Conservation (phyloP, 2,888 invertebrate species). For the Laspeyria flexula region DNA sequence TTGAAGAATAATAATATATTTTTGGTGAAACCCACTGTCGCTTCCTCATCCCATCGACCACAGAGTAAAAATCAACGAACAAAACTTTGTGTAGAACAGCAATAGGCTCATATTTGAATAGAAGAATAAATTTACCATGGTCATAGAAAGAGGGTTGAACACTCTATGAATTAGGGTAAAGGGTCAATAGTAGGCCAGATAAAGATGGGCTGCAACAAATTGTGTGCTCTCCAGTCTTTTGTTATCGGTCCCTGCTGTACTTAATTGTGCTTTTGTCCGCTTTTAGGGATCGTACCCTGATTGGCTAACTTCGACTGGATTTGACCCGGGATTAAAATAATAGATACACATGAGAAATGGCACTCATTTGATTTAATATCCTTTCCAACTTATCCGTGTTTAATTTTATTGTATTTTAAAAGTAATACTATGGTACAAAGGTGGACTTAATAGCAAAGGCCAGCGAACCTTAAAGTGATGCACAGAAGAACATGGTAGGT, state of each 20-base stretch:
- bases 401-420: background rate
- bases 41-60: slow-evolving; percentile 29
- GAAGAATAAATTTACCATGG: slow-evolving; percentile 41
- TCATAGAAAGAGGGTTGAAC: slow-evolving; percentile 58
- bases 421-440: too few relatives aligned
- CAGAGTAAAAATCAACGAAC: slow-evolving; percentile 43
- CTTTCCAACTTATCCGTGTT: slow-evolving; percentile 13
- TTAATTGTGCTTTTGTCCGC: slow-evolving; percentile 85
- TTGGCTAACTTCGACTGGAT: slow-evolving; percentile 67
- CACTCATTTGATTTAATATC: slow-evolving; percentile 40
- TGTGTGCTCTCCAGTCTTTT: slow-evolving; percentile 78
- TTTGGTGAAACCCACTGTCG: slow-evolving; percentile 42
- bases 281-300: slow-evolving; percentile 62
- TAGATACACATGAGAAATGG: slow-evolving; percentile 45
- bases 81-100: slow-evolving; percentile 20
- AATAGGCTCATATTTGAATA: slow-evolving; percentile 33
- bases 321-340: slow-evolving; percentile 64
- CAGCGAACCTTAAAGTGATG: too few relatives aligned
- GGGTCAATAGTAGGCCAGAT: slow-evolving; percentile 82
- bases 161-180: slow-evolving; percentile 81
- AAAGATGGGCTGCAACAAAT: slow-evolving; percentile 85
- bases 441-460: too few relatives aligned
- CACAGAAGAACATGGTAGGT: too few relatives aligned
- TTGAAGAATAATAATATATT: slow-evolving; percentile 70
- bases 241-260: slow-evolving; percentile 81